A percentile compares a stretch with the other conserved stretches of the same genome.
phyloP scores from a whole-genome alignment of 2,113 vertebrate genomes.

The Notarius lentiginosus region DNA sequence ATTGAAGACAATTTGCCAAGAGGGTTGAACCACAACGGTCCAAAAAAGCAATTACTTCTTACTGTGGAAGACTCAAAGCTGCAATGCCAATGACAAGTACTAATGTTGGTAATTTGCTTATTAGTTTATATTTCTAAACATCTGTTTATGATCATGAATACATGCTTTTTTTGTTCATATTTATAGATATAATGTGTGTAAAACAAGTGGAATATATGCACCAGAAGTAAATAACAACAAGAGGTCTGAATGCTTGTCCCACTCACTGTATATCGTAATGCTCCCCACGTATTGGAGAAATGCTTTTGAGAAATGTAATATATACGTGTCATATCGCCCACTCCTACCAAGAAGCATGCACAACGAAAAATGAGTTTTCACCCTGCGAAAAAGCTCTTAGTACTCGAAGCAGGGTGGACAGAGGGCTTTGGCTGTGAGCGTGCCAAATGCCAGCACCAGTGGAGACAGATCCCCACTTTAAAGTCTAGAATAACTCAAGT shows the following conservation, averaged over 20 bases:
- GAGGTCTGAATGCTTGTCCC: not conserved
- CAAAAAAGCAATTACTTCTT: not conserved
- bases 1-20: not conserved
- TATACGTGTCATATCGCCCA: not conserved
- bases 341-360: not conserved
- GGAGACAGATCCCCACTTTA: not conserved
- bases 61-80: not conserved
- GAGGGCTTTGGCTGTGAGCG: not conserved
- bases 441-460: conserved; percentile 24
- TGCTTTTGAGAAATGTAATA: not conserved
- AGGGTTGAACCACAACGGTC: not conserved
- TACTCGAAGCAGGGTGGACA: not conserved
- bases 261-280: not conserved
- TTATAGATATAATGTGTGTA: not conserved
- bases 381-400: conserved; percentile 19
- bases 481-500: not conserved
- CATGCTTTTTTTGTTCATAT: not conserved
- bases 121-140: not conserved
- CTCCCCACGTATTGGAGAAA: not conserved
- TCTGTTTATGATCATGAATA: not conserved
- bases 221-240: not conserved
- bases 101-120: not conserved
- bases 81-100: not conserved
- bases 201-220: not conserved
- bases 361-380: not conserved